phyloP scores from a whole-genome alignment of 2,113 vertebrate genomes.

The Gadus chalcogrammus region DNA sequence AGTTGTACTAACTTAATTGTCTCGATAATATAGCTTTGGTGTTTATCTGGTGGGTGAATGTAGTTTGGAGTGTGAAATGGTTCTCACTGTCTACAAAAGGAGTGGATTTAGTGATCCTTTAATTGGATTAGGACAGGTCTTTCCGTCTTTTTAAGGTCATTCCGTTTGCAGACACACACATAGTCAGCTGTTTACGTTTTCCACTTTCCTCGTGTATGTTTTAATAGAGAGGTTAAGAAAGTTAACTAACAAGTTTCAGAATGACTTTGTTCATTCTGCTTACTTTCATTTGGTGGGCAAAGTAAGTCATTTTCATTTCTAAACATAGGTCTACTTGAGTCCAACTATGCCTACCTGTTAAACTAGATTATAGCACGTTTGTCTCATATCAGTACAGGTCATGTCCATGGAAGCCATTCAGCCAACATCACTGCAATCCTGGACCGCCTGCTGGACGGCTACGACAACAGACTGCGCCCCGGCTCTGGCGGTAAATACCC shows the following conservation, averaged over 20 bases:
- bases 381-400: slow-evolving; percentile 61
- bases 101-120: slow-evolving; percentile 68
- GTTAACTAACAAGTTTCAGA: slow-evolving; percentile 17
- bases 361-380: not conserved
- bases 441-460: slow-evolving; percentile 87
- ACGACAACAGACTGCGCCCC: slow-evolving; percentile 88
- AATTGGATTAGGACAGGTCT: slow-evolving; percentile 66
- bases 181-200: not conserved
- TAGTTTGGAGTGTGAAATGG: too few relatives aligned
- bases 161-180: slow-evolving; percentile 25
- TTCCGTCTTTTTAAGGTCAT: slow-evolving; percentile 23
- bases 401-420: slow-evolving; percentile 66
- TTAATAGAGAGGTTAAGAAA: not conserved
- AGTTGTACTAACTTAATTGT: too few relatives aligned
- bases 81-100: slow-evolving; percentile 54
- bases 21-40: too few relatives aligned
- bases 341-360: not conserved
- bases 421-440: slow-evolving; percentile 88
- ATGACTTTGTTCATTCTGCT: slow-evolving; percentile 45
- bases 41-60: too few relatives aligned
- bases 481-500: slow-evolving; percentile 81
- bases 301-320: slow-evolving; percentile 34
- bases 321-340: not conserved
- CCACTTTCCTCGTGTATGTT: not conserved
- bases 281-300: slow-evolving; percentile 44